These are phyloP conservation scores for Peromyscus californicus DNA, from an alignment of 2,113 vertebrate species.

Conservation along the genomic window DNA sequence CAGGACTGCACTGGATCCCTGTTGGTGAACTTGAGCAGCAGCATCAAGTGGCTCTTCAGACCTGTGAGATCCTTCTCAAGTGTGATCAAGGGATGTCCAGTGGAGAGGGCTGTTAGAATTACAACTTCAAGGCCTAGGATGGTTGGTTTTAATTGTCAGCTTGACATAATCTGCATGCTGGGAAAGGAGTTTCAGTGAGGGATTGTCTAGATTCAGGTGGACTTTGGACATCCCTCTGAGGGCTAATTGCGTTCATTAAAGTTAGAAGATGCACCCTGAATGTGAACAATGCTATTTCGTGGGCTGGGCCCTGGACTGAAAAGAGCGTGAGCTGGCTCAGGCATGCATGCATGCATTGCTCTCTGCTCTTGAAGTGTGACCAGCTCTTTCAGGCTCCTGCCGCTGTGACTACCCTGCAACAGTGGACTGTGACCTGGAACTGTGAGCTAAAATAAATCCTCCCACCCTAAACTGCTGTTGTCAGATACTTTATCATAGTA, in stretches of 20 bases:
- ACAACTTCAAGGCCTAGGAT: neutral
- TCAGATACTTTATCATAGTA: neutral
- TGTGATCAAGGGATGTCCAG: neutral
- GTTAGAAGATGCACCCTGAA: neutral
- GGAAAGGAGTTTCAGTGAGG: neutral
- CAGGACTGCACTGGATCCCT: neutral
- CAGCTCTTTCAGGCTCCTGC: no score
- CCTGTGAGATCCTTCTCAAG: neutral
- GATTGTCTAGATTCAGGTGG: neutral
- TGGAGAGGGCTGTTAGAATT: neutral
- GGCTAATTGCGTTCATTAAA: neutral
- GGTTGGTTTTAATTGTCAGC: neutral
- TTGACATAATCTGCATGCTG: neutral
- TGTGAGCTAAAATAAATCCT: neutral
- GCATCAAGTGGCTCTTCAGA: neutral
- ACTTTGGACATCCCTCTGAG: neutral
- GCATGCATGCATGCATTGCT: neutral
- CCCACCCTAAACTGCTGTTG: neutral
- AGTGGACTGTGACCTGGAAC: neutral
- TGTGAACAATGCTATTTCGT: neutral
- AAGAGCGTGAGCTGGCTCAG: neutral
- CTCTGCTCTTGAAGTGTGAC: neutral
- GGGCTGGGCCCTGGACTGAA: neutral
- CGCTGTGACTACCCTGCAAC: no score
- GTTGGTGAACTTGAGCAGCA: neutral